These are phyloP conservation scores for Metellina segmentata DNA, from an alignment of 2,888 invertebrate genomes.

Conservation along the genomic window DNA sequence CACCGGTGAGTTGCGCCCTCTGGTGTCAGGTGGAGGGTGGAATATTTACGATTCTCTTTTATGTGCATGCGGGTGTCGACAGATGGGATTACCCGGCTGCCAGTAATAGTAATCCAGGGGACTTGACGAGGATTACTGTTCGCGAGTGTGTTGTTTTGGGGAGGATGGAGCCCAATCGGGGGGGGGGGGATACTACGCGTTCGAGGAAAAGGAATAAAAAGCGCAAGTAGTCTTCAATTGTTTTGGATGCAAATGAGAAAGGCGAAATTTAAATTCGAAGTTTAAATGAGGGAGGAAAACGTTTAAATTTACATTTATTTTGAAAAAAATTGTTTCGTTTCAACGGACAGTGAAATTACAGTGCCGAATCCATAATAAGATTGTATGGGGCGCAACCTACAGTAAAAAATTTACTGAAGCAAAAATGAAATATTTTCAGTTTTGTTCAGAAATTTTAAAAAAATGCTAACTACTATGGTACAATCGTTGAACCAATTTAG, in stretches of 20 bases:
- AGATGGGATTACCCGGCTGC: not conserved
- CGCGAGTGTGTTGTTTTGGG: not conserved
- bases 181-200: not conserved
- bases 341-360: too few species aligned
- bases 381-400: too few species aligned
- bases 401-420: too few species aligned
- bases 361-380: too few species aligned
- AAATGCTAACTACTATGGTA: too few species aligned
- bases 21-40: not conserved
- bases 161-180: not conserved
- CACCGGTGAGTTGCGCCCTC: not conserved
- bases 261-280: not conserved
- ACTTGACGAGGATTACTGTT: not conserved
- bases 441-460: too few species aligned
- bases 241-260: not conserved
- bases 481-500: too few species aligned
- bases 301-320: not conserved
- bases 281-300: not conserved
- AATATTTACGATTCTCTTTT: slow-evolving; percentile 33
- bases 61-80: not conserved
- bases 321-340: too few species aligned
- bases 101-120: not conserved
- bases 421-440: too few species aligned
- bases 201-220: not conserved
- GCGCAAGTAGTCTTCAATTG: not conserved